A percentile compares a stretch with the other conserved stretches of the same genome.
phyloP scores from a whole-genome alignment of 2,888 invertebrate genomes.

The Coenonympha glycerion region DNA sequence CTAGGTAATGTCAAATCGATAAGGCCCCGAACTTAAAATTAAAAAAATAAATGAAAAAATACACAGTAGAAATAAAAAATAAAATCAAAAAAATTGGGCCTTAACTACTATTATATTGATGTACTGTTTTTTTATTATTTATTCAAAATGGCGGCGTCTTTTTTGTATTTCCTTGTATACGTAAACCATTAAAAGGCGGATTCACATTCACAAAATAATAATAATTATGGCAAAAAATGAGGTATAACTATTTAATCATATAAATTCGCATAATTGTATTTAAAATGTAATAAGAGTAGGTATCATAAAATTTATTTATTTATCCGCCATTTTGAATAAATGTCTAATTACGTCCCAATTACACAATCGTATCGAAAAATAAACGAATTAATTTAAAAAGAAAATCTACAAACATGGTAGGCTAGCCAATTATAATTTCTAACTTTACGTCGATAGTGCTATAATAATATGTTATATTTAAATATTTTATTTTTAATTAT shows the following conservation, averaged over 20 bases:
- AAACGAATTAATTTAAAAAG: constrained; percentile 27
- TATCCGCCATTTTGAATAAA: constrained; percentile 5
- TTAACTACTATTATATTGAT: constrained; percentile 7
- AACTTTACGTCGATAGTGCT: constrained; percentile 42
- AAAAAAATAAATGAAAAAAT: constrained; percentile 27
- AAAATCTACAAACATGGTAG: constrained; percentile 40
- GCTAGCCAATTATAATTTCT: constrained; percentile 44
- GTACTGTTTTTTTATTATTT: constrained; percentile 10
- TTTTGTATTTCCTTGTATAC: background rate
- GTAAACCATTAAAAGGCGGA: constrained; percentile 16
- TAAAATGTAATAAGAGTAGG: background rate
- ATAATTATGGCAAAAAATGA: constrained; percentile 20
- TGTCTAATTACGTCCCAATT: constrained; percentile 1
- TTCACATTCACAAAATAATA: constrained; percentile 3
- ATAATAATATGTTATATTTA: constrained; percentile 36
- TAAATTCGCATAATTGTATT: constrained; percentile 10
- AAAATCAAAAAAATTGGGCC: constrained; percentile 26
- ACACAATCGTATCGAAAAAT: constrained; percentile 19
- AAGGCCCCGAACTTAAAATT: constrained; percentile 28
- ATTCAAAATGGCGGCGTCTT: constrained; percentile 6
- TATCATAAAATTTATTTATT: background rate
- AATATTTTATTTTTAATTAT: constrained; percentile 36
- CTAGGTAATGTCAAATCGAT: constrained; percentile 75
- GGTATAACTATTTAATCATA: constrained; percentile 9
- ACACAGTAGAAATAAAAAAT: constrained; percentile 30